Evolutionary conservation across 2,113 vertebrate genomes (phyloP), one percentile per base, ranked within the genome.

Genomic region (Thymallus thymallus): DNA sequence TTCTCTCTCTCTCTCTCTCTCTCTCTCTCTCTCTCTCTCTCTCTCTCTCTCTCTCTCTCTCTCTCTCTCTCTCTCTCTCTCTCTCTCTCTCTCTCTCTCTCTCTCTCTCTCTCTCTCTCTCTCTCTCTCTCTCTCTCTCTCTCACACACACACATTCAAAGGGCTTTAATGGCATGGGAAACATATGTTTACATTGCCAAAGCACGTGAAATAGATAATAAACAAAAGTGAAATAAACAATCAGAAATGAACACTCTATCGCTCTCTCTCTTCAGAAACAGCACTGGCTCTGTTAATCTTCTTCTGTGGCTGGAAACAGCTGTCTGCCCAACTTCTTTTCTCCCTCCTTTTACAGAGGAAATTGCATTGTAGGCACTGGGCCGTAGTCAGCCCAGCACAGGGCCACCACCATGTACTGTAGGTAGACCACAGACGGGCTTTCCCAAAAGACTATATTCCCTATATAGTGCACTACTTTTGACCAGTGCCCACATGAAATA

Each of bases 231-330:
- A 12, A 9, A 41, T 41, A 41, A 41, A 41, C 35, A 41, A 41
- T 10, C 35, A 41, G 35, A 41, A 41, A 41, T 7, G 2, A 41
- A 41, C 35, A 41, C 35, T 41, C 2, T 72, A 41, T 20, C 56
- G 35, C 24, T 82, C 82, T 76, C 77, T 60, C 73, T 77, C 82
- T 77, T 81, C 72, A 81, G 74, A 78, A 75, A 76, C 35, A 18
- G 75, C 77, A 72, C 72, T 41, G n/a, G 58, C 65, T 82, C 68
- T 64, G 71, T 85, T 68, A 5, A 14, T 51, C 48, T 51, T 51
- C 48, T 75, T 81, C 72, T 88, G 84, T 29, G 81, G 82, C 78
- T 90, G 81, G 81, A 89, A 89, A 90, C 80, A 85, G 80, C 78
- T 82, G 82, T 75, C 76, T 83, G 82, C 76, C 76, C 80, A 69